phyloP scores from a whole-genome alignment of 2,888 invertebrate genomes.

The Epinotia nisella region DNA sequence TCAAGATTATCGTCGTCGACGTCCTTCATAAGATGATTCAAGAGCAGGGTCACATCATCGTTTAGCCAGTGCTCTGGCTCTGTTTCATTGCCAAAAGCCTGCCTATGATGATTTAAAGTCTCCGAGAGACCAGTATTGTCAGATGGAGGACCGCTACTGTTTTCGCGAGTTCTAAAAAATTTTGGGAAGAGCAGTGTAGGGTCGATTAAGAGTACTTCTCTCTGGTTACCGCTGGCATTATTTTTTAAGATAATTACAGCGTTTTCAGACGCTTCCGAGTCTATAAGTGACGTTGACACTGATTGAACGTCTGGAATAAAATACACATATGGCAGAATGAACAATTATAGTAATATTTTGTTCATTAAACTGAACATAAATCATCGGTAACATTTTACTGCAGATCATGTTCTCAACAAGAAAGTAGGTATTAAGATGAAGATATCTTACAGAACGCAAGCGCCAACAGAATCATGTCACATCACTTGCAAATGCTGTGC shows the following conservation, averaged over 20 bases:
- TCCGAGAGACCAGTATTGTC: neutral
- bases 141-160: neutral
- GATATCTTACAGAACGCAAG: conserved; percentile 11
- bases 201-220: neutral
- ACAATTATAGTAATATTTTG: no score
- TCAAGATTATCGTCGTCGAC: no score
- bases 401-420: no score
- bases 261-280: neutral
- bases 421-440: neutral
- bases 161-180: neutral
- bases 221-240: neutral
- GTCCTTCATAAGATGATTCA: neutral
- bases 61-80: neutral
- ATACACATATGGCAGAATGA: neutral
- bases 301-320: neutral
- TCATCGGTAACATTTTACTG: neutral
- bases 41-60: neutral
- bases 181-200: neutral
- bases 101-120: neutral
- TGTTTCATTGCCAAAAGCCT: neutral
- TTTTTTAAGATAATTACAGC: neutral
- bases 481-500: neutral
- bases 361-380: no score
- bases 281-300: neutral
- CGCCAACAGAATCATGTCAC: neutral